Base-by-base conservation (phyloP, 2,797 vertebrate genomes). In the Diplodus sargus region DNA sequence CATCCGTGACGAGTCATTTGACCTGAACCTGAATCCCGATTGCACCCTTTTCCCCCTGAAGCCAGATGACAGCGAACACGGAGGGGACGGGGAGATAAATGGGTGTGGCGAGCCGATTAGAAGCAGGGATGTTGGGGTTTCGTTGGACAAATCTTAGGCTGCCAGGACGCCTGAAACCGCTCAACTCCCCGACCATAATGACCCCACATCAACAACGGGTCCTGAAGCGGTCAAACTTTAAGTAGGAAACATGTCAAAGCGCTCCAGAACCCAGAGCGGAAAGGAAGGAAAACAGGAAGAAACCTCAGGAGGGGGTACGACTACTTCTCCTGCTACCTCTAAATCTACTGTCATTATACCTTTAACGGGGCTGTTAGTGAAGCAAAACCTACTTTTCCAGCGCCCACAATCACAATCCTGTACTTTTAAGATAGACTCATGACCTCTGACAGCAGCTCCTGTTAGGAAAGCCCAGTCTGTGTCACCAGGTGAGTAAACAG, bases 391-490 rank as follows among this genome's bases (percentile, higher is more conserved):
- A 22, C 51, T 8, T 34, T 34, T 34, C 30, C 30, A 9, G 34
- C 8, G 8, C 7, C 34, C 34, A 34, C 7, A 2, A 34, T 34
- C 34, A 34, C 34, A 34, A 34, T 34, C 34, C 1, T 22, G 34
- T 59, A 12, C 76, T 67, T 66, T 42, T 25, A n/a, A 56, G 47
- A 30, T 43, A 22, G 39, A 64, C 72, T 71, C 64, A 11, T 39
- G 12, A 63, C 45, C 42, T 14, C 28, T 70, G 22, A 0, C 28
- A 28, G 28, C 22, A 13, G 3, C 47, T 34, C 51, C 8, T 17
- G 7, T n/a, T 4, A 51, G 67, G 67, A 78, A 84, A 70, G 68
- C 70, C 61, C 68, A 4, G 8, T 72, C 69, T 52, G 53, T 60
- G 48, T 51, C 76, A 70, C 71, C 54, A 48, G 72, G 52, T 0